Evolutionary conservation across 2,797 vertebrate species (phyloP), one percentile per base, ranked within the genome.

Genomic region (Diplodus sargus): DNA sequence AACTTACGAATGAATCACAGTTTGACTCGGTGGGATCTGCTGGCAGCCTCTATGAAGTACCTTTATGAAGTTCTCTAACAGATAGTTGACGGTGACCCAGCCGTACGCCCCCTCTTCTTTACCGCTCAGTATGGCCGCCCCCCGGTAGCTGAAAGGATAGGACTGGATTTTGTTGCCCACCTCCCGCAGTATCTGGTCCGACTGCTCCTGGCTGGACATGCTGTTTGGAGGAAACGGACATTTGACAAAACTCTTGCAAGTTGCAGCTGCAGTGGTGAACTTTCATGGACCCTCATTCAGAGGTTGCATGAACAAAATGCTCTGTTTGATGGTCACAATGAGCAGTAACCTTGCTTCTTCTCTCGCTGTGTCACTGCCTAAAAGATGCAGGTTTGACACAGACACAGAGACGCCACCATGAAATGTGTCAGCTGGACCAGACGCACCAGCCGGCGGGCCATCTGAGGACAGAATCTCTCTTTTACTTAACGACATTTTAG

Each of bases 61-160:
- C 97, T 98, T 95, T 22, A 96, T 93, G 76, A 99, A 96, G 88
- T 94, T 96, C 61, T 96, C 95, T 67, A 96, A 92, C 39, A 98
- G 88, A 74, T 98, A 98, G 94, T 99, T 99, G 86, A 96, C 93
- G 0, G 97, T 98, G 88, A 98, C 95, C 97, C 97, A 99, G 39
- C 96, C 97, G 0, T 96, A 97, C 1, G 96, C 94, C 0, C 97
- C 97, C 84, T 99, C 97, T 0, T 97, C 94, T 25, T 92, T 88
- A 16, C 97, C 97, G 0, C 89, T 91, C 64, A 98, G 90, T 61
- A 99, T 95, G 5, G 79, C 89, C 0, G 97, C 96, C 0, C 96
- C 97, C 68, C 18, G 87, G 89, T 95, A 99, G 69, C 83, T 87
- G 79, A 97, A 93, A 0, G 95, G 96, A 74, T 96, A 97, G 1